Evolutionary conservation across 2,113 vertebrate genomes (phyloP).

Genomic region (Leptocoma aspasia): DNA sequence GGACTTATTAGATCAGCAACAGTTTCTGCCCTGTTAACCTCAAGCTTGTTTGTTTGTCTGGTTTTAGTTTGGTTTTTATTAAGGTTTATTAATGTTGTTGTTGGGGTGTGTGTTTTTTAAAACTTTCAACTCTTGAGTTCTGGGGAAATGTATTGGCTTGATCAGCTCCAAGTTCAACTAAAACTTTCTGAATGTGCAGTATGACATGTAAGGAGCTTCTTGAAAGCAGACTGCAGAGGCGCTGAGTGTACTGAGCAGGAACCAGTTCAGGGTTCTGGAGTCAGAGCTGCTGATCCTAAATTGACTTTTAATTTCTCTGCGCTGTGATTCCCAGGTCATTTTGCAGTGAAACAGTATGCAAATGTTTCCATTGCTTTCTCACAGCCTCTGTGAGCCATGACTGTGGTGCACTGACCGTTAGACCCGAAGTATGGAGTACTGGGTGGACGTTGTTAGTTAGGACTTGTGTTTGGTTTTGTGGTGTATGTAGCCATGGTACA

Average conservation of each 20-base stretch:
- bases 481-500: accelerated
- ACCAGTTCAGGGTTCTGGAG: background rate
- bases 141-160: background rate
- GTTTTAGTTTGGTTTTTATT: background rate
- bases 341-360: background rate
- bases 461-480: background rate
- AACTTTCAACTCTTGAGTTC: background rate
- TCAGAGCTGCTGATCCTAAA: background rate
- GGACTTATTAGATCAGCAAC: background rate
- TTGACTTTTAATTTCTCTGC: background rate
- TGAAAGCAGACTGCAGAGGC: background rate
- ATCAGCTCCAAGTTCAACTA: background rate
- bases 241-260: background rate
- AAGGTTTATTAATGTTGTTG: background rate
- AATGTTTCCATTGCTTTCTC: background rate
- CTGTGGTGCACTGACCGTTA: background rate
- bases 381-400: background rate
- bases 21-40: background rate
- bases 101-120: background rate
- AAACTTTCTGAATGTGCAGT: background rate
- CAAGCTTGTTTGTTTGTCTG: background rate
- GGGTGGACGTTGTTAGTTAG: background rate
- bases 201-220: background rate
- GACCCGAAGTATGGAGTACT: background rate
- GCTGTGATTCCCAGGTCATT: background rate